phyloP scores from a whole-genome alignment of 2,797 vertebrate species.

The Eulemur rubriventer region DNA sequence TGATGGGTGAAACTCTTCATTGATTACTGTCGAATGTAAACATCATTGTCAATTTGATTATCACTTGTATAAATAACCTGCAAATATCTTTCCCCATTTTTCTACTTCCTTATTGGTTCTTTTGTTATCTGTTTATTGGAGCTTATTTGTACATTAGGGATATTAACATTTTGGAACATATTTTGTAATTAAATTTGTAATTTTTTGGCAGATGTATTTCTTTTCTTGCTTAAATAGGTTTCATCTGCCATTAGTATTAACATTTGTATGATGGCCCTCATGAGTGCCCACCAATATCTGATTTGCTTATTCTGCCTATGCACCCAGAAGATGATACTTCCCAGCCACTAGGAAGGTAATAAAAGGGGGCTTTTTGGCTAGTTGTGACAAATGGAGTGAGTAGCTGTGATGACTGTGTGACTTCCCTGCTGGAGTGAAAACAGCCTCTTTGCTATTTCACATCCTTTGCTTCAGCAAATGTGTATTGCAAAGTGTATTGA shows the following conservation, averaged over 20 bases:
- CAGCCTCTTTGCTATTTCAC: not conserved
- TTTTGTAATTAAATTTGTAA: slow-evolving; percentile 1
- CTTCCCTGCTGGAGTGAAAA: not conserved
- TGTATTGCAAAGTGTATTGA: not conserved
- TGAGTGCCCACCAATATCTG: not conserved
- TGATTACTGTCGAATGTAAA: not conserved
- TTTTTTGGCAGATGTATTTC: not conserved
- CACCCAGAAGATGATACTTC: not conserved
- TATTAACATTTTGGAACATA: not conserved
- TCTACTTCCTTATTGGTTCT: not conserved
- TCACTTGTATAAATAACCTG: not conserved
- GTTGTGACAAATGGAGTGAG: not conserved
- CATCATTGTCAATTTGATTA: not conserved
- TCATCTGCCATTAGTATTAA: not conserved
- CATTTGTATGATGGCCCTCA: not conserved
- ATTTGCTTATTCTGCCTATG: not conserved
- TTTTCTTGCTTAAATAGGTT: not conserved
- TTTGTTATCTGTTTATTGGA: not conserved
- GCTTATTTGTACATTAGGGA: not conserved
- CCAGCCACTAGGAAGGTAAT: not conserved
- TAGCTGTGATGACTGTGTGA: rapidly evolving
- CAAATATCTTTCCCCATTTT: not conserved
- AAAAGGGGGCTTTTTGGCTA: not conserved
- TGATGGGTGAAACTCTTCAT: not conserved
- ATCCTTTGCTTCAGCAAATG: not conserved